Percentiles rank a stretch among this genome's conserved stretches.
These are phyloP conservation scores for Rhagoletis zephyria DNA, from an alignment of 1,140 invertebrate genomes.

Conservation along the genomic window DNA sequence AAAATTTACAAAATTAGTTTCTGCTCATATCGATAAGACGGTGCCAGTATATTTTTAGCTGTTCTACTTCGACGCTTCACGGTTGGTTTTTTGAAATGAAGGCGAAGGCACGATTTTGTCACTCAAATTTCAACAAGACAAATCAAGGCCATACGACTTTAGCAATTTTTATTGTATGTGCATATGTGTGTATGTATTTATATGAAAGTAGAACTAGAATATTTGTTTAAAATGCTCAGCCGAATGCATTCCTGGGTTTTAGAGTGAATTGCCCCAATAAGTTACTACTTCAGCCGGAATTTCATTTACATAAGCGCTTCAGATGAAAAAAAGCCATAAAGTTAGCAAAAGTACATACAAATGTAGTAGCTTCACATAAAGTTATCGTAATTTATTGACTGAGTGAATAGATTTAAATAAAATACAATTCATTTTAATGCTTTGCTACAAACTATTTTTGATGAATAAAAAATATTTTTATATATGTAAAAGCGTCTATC, in stretches of 20 bases:
- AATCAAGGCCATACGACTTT: not conserved
- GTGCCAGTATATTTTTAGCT: slow-evolving; percentile 11
- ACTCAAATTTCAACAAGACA: not conserved
- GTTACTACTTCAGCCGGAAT: not conserved
- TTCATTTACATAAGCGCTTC: not conserved
- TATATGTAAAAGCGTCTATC: no score
- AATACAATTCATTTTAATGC: no score
- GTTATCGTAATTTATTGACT: no score
- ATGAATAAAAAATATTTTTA: no score
- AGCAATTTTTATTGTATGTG: not conserved
- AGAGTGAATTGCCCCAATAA: no score
- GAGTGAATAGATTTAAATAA: no score
- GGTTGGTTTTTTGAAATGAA: not conserved
- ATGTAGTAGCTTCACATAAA: no score
- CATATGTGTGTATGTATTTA: not conserved
- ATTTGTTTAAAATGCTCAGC: no score
- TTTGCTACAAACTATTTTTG: no score
- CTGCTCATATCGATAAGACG: slow-evolving; percentile 1
- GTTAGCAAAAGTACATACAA: no score
- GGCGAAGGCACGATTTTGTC: not conserved
- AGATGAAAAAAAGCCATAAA: not conserved
- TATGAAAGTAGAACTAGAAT: no score
- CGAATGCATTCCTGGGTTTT: not conserved
- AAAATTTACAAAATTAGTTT: not conserved
- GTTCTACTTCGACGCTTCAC: not conserved